phyloP scores from a whole-genome alignment of 2,113 vertebrate species.

The Stigmatopora argus region DNA sequence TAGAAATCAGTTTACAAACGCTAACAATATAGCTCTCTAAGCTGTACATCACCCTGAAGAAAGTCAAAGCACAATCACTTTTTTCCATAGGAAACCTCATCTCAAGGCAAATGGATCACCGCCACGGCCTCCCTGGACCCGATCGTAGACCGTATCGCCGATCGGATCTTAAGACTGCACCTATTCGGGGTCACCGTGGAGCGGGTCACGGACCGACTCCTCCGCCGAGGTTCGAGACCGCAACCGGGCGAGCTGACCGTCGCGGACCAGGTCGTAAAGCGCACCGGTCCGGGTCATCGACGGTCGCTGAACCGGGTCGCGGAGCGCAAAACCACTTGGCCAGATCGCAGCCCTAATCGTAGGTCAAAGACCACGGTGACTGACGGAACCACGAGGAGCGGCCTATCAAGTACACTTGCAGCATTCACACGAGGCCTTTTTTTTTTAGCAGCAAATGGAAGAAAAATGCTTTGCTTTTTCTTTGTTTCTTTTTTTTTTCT shows the following conservation, averaged over 20 bases:
- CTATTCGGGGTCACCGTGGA: constrained; percentile 40
- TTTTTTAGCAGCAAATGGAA: constrained; percentile 98
- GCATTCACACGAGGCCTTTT: constrained; percentile 95
- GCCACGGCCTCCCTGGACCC: background rate
- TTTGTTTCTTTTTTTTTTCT: constrained; percentile 62
- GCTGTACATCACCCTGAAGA: constrained; percentile 80
- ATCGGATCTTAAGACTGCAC: constrained; percentile 20
- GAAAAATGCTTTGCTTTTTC: constrained; percentile 78
- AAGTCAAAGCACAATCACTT: constrained; percentile 77
- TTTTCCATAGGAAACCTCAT: constrained; percentile 82
- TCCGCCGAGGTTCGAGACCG: too few species aligned
- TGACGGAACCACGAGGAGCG: constrained; percentile 27
- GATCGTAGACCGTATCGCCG: background rate
- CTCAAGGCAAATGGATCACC: constrained; percentile 74
- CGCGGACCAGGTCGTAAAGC: background rate
- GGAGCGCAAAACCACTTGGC: constrained; percentile 11
- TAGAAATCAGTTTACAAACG: constrained; percentile 73
- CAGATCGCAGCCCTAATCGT: constrained; percentile 20
- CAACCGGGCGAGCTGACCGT: too few species aligned
- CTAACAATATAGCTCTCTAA: constrained; percentile 75
- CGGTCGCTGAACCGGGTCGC: background rate
- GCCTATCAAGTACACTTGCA: constrained; percentile 85
- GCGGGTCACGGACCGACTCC: constrained; percentile 13
- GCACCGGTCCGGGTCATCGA: background rate
- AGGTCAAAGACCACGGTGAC: constrained; percentile 39